Conservation (phyloP, 35 echinoderm and acorn worm species). For the Patiria miniata region DNA sequence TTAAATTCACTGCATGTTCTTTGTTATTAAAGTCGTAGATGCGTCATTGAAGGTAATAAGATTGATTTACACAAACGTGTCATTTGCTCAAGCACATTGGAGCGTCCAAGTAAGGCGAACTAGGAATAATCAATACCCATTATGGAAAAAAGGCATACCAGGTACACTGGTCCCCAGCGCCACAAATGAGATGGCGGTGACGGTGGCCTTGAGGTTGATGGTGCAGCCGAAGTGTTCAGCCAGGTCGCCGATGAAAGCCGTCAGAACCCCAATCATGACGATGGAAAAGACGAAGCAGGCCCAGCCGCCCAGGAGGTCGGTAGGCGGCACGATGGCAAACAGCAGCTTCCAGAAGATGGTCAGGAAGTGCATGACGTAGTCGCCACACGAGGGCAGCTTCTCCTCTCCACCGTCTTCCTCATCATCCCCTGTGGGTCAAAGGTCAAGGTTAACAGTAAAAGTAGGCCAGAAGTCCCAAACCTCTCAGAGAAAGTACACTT, state of each 20-base stretch:
- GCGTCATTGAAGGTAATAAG: too few species aligned
- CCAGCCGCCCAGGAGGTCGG: slow-evolving; percentile 86
- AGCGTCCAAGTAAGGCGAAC: too few species aligned
- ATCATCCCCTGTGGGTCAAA: slow-evolving; percentile 64
- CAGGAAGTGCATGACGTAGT: slow-evolving; percentile 99
- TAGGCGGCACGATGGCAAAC: slow-evolving; percentile 96
- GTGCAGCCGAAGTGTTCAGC: slow-evolving; percentile 96
- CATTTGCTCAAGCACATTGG: too few species aligned
- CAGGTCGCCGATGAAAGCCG: slow-evolving; percentile 83
- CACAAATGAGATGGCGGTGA: slow-evolving; percentile 98
- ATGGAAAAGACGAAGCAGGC: slow-evolving; percentile 95
- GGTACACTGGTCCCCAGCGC: slow-evolving; percentile 97
- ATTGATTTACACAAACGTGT: too few species aligned
- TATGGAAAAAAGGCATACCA: slow-evolving; percentile 46
- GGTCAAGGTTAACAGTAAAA: not conserved
- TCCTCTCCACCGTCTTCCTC: slow-evolving; percentile 89
- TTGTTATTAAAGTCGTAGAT: too few species aligned
- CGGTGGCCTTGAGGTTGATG: slow-evolving; percentile 70
- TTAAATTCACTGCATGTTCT: too few species aligned
- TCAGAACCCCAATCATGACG: slow-evolving; percentile 80
- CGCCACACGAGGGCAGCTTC: slow-evolving; percentile 87
- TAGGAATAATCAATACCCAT: not conserved
- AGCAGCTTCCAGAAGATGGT: slow-evolving; percentile 99
- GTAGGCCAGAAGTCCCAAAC: too few species aligned
- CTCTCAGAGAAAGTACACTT: too few species aligned